A percentile compares a stretch with the other conserved stretches of the same genome.
Evolutionary conservation across 2,888 invertebrate genomes (phyloP).

Genomic region (Rhogogaster chlorosoma): DNA sequence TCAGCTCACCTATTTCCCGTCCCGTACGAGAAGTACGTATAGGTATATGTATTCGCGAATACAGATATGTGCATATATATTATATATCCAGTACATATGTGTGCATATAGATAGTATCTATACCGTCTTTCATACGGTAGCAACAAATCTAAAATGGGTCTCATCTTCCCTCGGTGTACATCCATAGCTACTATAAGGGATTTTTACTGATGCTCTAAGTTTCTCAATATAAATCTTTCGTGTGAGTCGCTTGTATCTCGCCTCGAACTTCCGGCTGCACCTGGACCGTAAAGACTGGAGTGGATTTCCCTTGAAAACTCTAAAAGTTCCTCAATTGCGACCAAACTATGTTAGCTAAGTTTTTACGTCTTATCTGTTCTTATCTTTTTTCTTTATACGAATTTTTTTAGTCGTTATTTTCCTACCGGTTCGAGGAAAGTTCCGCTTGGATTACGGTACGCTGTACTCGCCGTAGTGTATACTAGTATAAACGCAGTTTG

Average conservation of each 20-base stretch:
- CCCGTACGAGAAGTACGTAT: neutral
- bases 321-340: conserved; percentile 43
- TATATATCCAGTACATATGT: neutral
- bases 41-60: neutral
- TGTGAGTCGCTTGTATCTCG: conserved; percentile 42
- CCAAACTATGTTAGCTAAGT: conserved; percentile 37
- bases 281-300: conserved; percentile 26
- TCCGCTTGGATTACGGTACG: neutral
- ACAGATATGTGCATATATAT: neutral
- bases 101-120: neutral
- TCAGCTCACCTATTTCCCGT: neutral
- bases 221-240: conserved; percentile 39
- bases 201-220: conserved; percentile 12
- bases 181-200: neutral
- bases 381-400: neutral
- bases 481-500: neutral
- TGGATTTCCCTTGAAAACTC: conserved; percentile 30
- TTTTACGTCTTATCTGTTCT: conserved; percentile 10
- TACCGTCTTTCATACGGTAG: neutral
- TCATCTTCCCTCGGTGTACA: neutral
- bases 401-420: neutral
- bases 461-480: neutral
- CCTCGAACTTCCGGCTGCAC: conserved; percentile 44
- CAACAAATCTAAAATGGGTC: conserved; percentile 23
- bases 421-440: neutral